phyloP scores from a whole-genome alignment of 2,113 vertebrate species.

The Catharus fuscescens region DNA sequence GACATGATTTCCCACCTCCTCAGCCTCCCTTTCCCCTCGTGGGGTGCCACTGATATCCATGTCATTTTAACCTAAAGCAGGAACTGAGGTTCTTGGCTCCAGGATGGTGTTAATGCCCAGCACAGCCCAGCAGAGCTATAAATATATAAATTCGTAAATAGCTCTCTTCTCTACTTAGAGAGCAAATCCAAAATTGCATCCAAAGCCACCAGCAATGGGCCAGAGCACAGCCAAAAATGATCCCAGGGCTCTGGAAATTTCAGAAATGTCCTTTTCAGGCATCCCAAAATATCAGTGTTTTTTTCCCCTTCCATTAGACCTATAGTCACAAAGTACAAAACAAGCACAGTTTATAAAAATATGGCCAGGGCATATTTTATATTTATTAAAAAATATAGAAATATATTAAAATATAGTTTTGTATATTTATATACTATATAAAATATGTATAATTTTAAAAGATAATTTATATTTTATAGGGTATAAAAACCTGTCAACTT shows the following conservation, averaged over 20 bases:
- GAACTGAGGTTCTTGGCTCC: not conserved
- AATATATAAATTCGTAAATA: not conserved
- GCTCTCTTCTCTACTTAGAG: not conserved
- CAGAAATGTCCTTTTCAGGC: not conserved
- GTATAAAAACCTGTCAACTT: not conserved
- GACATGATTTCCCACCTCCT: fast-evolving
- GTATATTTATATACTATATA: no score
- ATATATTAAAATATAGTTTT: no score
- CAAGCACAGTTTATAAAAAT: not conserved
- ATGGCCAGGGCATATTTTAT: not conserved
- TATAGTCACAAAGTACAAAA: not conserved
- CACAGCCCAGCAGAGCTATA: not conserved
- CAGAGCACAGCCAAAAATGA: fast-evolving
- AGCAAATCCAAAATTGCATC: not conserved
- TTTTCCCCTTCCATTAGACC: not conserved
- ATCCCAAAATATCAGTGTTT: not conserved
- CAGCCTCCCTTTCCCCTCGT: not conserved
- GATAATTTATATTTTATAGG: no score
- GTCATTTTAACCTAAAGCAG: not conserved
- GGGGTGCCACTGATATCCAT: not conserved
- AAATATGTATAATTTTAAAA: no score
- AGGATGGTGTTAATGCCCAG: not conserved
- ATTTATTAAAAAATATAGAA: no score
- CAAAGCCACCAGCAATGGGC: not conserved
- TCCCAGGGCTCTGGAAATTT: not conserved